phyloP scores from a whole-genome alignment of 2,113 vertebrate species.

The Donacobius atricapilla region DNA sequence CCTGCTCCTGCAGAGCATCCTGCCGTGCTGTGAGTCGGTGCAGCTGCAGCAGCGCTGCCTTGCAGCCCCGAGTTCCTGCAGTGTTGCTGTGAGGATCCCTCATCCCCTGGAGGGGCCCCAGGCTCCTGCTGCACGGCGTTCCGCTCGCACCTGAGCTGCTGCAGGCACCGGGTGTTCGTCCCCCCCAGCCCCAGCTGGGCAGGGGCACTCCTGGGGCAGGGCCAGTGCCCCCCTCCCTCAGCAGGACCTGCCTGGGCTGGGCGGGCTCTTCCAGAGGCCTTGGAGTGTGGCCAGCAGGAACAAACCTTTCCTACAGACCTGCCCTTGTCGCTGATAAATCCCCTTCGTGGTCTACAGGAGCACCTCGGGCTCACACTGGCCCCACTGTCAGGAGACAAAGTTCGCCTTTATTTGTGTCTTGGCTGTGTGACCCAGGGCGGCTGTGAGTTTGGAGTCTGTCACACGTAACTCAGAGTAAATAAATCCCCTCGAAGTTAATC shows the following conservation, averaged over 20 bases:
- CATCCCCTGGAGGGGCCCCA: too few relatives aligned
- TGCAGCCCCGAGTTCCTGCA: too few relatives aligned
- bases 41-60: too few relatives aligned
- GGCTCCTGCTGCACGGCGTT: too few relatives aligned
- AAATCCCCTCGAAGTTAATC: background rate
- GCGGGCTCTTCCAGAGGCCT: background rate
- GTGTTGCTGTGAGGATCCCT: too few relatives aligned
- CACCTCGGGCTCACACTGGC: background rate
- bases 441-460: background rate
- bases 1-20: too few relatives aligned
- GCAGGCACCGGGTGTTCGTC: too few relatives aligned
- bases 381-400: background rate
- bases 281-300: background rate
- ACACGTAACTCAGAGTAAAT: background rate
- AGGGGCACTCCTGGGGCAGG: too few relatives aligned
- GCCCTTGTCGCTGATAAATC: rapidly evolving
- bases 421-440: background rate
- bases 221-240: background rate
- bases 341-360: rapidly evolving
- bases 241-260: background rate
- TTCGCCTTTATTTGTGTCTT: background rate
- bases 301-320: background rate
- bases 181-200: too few relatives aligned
- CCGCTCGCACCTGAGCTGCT: too few relatives aligned
- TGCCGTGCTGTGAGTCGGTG: too few relatives aligned